These are phyloP conservation scores for Mastomys coucha DNA, from an alignment of 2,113 vertebrate species.

Conservation along the genomic window DNA sequence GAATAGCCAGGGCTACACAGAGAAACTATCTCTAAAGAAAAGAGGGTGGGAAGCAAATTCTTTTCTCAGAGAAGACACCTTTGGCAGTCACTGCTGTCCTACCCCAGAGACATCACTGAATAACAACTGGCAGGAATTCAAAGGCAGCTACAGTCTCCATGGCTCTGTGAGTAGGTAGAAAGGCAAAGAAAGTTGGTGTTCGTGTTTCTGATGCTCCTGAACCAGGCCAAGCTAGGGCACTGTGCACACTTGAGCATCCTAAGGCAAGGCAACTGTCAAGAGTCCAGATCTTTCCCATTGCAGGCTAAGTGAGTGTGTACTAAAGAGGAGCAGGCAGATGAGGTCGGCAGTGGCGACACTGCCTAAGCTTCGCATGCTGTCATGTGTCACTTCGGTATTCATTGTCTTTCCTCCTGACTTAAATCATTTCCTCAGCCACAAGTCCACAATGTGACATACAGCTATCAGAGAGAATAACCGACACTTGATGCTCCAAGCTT, in stretches of 20 bases:
- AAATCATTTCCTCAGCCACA: slow-evolving; percentile 45
- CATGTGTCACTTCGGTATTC: slow-evolving; percentile 17
- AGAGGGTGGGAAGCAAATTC: not conserved
- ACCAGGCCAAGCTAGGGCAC: not conserved
- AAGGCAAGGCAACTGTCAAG: not conserved
- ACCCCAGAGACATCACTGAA: not conserved
- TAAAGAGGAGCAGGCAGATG: not conserved
- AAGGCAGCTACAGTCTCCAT: not conserved
- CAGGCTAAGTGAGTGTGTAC: not conserved
- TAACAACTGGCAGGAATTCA: not conserved
- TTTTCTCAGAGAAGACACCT: not conserved
- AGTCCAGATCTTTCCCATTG: not conserved
- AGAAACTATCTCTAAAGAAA: not conserved
- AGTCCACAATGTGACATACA: slow-evolving; percentile 64
- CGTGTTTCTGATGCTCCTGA: accelerated
- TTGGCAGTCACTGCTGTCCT: not conserved
- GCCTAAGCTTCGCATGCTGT: not conserved
- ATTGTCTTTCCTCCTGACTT: slow-evolving; percentile 53
- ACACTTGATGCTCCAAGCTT: slow-evolving; percentile 78
- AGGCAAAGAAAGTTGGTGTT: not conserved
- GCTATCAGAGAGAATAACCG: slow-evolving; percentile 73
- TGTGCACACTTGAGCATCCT: not conserved
- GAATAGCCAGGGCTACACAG: not conserved
- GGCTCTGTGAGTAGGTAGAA: not conserved
- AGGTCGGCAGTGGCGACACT: slow-evolving; percentile 11